Conservation (phyloP, 2,113 vertebrate species). For the Bombycilla garrulus region DNA sequence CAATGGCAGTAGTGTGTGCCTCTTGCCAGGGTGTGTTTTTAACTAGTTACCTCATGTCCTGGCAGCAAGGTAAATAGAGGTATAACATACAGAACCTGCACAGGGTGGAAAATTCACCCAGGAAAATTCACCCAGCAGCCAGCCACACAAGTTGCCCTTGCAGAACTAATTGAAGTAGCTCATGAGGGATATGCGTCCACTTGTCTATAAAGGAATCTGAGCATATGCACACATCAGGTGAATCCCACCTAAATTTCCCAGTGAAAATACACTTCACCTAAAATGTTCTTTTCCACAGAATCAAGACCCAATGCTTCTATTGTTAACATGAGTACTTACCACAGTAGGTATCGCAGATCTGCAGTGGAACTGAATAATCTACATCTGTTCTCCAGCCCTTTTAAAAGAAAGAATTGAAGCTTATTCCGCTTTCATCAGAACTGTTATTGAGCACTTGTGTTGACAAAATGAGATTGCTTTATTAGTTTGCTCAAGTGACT, state of each 20-base stretch:
- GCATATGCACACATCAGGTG: background rate
- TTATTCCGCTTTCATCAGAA: background rate
- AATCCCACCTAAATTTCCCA: background rate
- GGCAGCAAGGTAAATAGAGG: background rate
- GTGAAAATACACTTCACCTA: background rate
- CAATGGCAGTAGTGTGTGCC: background rate
- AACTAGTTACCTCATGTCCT: background rate
- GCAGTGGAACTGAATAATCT: constrained; percentile 66
- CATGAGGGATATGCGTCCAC: background rate
- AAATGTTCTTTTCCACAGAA: background rate
- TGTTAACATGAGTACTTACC: constrained; percentile 49
- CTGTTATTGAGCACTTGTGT: background rate
- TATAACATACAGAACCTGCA: background rate
- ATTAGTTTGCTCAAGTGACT: background rate
- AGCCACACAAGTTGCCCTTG: background rate
- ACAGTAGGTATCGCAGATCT: constrained; percentile 61
- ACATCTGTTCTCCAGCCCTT: constrained; percentile 72
- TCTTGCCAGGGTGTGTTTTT: background rate
- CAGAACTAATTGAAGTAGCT: background rate
- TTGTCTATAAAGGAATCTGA: background rate
- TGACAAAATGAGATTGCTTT: background rate
- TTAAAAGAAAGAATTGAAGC: constrained; percentile 2
- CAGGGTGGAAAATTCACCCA: background rate
- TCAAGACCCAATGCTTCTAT: background rate
- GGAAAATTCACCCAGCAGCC: background rate